These are phyloP conservation scores for Gorsachius goisagi DNA, from an alignment of 2,113 vertebrate genomes.

Conservation along the genomic window DNA sequence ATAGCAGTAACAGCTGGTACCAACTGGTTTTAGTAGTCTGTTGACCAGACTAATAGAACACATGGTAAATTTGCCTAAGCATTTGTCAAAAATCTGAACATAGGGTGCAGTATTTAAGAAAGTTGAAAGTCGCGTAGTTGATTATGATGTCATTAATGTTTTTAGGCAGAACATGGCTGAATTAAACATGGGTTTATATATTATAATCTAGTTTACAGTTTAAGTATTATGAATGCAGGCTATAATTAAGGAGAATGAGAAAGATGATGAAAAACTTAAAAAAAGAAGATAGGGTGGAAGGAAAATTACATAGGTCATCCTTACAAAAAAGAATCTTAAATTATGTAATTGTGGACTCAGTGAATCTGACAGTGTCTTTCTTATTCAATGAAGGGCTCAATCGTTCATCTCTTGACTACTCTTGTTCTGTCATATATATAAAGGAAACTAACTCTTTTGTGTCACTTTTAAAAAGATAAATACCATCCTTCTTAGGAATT, in stretches of 20 bases:
- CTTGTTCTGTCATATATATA: background rate
- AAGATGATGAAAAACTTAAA: background rate
- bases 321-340: background rate
- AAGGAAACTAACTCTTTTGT: background rate
- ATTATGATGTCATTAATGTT: background rate
- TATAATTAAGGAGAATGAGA: background rate
- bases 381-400: background rate
- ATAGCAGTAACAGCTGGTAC: background rate
- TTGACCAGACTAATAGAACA: background rate
- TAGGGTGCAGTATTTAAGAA: background rate
- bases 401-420: background rate
- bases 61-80: background rate
- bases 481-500: background rate
- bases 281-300: background rate
- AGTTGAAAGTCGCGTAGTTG: background rate
- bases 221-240: background rate
- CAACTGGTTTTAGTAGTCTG: background rate
- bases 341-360: background rate
- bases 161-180: background rate
- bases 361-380: background rate
- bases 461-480: background rate
- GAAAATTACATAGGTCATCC: background rate
- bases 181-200: background rate
- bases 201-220: background rate
- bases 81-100: background rate